These are phyloP conservation scores for Heptranchias perlo DNA, from an alignment of 2,113 vertebrate species.

Conservation along the genomic window DNA sequence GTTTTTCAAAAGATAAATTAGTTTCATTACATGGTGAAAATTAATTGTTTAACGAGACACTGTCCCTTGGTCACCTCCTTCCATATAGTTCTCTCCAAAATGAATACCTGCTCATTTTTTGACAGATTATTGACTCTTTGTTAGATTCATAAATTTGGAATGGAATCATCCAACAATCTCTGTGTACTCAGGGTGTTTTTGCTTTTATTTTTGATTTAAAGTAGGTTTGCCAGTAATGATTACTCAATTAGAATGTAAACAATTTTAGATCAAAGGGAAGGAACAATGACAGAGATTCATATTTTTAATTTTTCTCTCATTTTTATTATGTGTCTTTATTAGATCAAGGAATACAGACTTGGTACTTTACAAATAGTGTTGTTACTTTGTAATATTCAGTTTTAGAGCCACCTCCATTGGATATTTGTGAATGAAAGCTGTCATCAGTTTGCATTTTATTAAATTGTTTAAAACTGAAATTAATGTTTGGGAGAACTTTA, in stretches of 20 bases:
- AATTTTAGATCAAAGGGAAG: neutral
- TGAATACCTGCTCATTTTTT: neutral
- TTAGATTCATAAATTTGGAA: neutral
- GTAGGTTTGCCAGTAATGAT: neutral
- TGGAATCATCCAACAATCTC: neutral
- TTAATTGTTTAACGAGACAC: slow-evolving; percentile 21
- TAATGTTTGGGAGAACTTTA: neutral
- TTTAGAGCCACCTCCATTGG: neutral
- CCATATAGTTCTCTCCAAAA: neutral
- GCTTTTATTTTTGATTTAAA: slow-evolving; percentile 10
- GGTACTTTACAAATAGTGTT: neutral
- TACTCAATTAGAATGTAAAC: neutral
- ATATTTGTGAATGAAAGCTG: neutral
- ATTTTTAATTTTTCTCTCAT: neutral
- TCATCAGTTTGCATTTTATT: neutral
- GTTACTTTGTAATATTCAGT: neutral
- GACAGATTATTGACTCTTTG: neutral
- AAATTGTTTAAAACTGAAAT: neutral
- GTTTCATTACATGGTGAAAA: slow-evolving; percentile 5
- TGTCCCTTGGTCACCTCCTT: slow-evolving; percentile 19
- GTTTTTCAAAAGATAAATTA: slow-evolving; percentile 2
- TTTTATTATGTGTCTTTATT: neutral
- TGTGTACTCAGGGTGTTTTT: slow-evolving; percentile 12
- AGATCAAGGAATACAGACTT: neutral
- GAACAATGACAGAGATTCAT: slow-evolving; percentile 16